These are phyloP conservation scores for Lysandra bellargus DNA, from an alignment of 2,888 invertebrate species.

Conservation along the genomic window DNA sequence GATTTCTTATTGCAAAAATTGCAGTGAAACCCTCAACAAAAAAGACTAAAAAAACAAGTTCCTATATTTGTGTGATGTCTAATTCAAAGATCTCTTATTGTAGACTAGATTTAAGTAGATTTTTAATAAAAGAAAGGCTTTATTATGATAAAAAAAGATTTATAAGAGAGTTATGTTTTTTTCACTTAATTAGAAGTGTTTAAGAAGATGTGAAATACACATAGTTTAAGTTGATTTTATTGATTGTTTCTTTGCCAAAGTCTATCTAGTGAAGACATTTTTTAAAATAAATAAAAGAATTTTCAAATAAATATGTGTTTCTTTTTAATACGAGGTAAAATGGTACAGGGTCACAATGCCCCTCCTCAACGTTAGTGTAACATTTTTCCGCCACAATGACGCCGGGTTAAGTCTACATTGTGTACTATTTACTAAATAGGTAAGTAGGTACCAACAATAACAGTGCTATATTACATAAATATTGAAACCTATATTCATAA, in stretches of 20 bases:
- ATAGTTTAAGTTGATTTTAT: constrained; percentile 22
- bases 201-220: constrained; percentile 19
- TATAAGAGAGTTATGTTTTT: constrained; percentile 23
- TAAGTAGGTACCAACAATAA: too few species aligned
- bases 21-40: neutral
- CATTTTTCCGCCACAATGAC: constrained; percentile 23
- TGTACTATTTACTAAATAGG: too few species aligned
- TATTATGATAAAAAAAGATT: constrained; percentile 23
- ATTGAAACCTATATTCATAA: too few species aligned
- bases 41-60: neutral
- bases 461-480: too few species aligned
- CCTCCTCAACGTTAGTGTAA: constrained; percentile 14
- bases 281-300: neutral
- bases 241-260: constrained; percentile 21
- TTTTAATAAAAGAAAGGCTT: constrained; percentile 21
- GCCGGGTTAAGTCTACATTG: too few species aligned
- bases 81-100: neutral
- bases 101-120: constrained; percentile 5
- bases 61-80: neutral
- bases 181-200: constrained; percentile 1
- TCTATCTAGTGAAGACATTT: constrained; percentile 24
- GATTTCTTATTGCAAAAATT: neutral
- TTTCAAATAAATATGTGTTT: constrained; percentile 18
- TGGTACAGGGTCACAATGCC: constrained; percentile 14
- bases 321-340: constrained; percentile 12